Evolutionary conservation across 1,140 invertebrate species (phyloP).

Genomic region (Drosophila aff.): DNA sequence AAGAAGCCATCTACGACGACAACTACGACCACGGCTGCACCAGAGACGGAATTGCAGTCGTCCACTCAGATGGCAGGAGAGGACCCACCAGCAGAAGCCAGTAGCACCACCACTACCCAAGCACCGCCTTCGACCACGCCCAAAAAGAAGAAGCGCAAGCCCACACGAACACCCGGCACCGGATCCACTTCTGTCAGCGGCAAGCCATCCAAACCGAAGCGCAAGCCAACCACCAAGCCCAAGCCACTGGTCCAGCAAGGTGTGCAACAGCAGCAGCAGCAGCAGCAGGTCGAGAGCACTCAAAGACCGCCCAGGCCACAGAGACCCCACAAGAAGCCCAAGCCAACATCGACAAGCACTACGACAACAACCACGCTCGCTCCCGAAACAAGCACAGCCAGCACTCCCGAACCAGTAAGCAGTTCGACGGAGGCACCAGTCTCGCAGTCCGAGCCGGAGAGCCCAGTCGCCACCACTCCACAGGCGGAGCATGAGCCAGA

Average conservation of each 20-base stretch:
- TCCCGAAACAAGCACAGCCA: slow-evolving; percentile 10
- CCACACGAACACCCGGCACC: slow-evolving; percentile 68
- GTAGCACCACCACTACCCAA: slow-evolving; percentile 55
- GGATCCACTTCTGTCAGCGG: slow-evolving; percentile 10
- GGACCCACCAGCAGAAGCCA: slow-evolving; percentile 36
- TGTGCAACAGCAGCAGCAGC: slow-evolving; percentile 29
- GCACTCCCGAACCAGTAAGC: slow-evolving; percentile 70
- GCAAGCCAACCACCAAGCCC: slow-evolving; percentile 71
- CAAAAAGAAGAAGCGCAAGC: slow-evolving; percentile 80
- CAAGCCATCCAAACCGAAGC: slow-evolving; percentile 64
- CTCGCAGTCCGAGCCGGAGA: slow-evolving; percentile 33
- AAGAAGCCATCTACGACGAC: slow-evolving; percentile 66
- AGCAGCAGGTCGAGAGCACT: slow-evolving; percentile 26
- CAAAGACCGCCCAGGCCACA: slow-evolving; percentile 54
- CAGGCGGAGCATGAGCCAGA: slow-evolving; percentile 57
- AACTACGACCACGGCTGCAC: slow-evolving; percentile 45
- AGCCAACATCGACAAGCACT: slow-evolving; percentile 51
- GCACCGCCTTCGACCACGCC: slow-evolving; percentile 46
- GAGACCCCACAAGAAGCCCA: slow-evolving; percentile 59
- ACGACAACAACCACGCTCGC: slow-evolving; percentile 23
- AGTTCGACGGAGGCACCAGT: slow-evolving; percentile 61
- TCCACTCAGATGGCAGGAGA: slow-evolving; percentile 19
- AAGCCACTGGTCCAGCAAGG: slow-evolving; percentile 21
- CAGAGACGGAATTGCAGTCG: slow-evolving; percentile 39
- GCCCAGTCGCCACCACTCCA: slow-evolving; percentile 58